Conservation (phyloP, 1,140 invertebrate species). For the Macrotrachela quadricornifera region DNA sequence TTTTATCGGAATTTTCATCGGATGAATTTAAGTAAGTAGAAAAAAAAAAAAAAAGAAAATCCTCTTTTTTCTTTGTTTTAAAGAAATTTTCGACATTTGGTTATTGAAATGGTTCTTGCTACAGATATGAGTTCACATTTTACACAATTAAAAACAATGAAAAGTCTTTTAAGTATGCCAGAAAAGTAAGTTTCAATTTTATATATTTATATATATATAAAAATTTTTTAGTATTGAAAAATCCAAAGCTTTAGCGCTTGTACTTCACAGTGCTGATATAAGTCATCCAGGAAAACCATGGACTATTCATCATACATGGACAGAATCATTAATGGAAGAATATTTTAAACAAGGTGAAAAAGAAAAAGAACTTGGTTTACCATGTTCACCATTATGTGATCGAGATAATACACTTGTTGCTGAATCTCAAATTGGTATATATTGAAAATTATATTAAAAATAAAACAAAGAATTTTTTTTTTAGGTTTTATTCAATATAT, state of each 20-base stretch:
- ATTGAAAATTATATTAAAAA: no score
- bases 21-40: constrained; percentile 54
- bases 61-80: constrained; percentile 32
- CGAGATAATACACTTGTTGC: constrained; percentile 80
- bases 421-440: constrained; percentile 63
- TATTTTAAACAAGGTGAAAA: constrained; percentile 85
- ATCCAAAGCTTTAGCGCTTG: constrained; percentile 67
- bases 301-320: constrained; percentile 68
- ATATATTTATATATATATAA: neutral
- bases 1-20: constrained; percentile 60
- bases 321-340: constrained; percentile 69
- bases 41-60: constrained; percentile 24
- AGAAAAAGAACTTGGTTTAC: constrained; percentile 66
- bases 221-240: constrained; percentile 47
- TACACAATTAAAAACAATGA: constrained; percentile 88
- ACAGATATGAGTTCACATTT: constrained; percentile 49
- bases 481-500: constrained; percentile 86
- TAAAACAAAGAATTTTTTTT: no score
- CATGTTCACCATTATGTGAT: constrained; percentile 81
- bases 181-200: constrained; percentile 37
- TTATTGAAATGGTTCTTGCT: constrained; percentile 41
- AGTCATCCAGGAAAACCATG: constrained; percentile 87
- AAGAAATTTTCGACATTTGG: constrained; percentile 36
- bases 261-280: constrained; percentile 87
- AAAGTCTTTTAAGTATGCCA: constrained; percentile 54